phyloP scores from a whole-genome alignment of 37 sponge, comb jelly and placozoan genomes.

The Geodia barretti region DNA sequence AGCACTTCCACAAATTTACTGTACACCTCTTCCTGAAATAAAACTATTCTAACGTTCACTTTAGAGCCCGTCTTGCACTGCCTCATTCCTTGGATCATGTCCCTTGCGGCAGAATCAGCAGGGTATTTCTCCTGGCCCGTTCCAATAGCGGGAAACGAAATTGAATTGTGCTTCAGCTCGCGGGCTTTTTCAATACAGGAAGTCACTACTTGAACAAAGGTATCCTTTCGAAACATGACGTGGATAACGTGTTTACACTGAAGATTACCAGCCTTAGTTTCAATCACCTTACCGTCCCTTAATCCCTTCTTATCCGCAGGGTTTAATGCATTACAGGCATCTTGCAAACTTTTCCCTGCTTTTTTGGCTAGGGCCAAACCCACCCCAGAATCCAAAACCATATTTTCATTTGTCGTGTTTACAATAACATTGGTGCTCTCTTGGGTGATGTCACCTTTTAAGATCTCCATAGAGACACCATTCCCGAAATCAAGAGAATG shows the following conservation, averaged over 20 bases:
- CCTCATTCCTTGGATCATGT: constrained; percentile 37
- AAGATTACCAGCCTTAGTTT: constrained; percentile 45
- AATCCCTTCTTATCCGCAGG: background rate
- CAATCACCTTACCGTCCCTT: constrained; percentile 35
- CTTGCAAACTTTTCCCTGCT: constrained; percentile 47
- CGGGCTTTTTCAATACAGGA: constrained; percentile 43
- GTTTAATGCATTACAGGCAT: constrained; percentile 22
- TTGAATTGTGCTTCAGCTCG: constrained; percentile 14
- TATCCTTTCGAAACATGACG: constrained; percentile 20
- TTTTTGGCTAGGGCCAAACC: constrained; percentile 67
- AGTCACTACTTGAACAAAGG: constrained; percentile 8
- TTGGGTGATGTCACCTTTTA: constrained; percentile 60
- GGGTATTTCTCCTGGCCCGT: constrained; percentile 36
- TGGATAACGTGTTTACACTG: constrained; percentile 55
- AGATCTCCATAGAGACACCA: constrained; percentile 24
- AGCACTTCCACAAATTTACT: constrained; percentile 18
- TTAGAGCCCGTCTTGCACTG: constrained; percentile 12
- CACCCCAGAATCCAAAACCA: constrained; percentile 13
- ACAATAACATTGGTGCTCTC: constrained; percentile 57
- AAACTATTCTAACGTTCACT: constrained; percentile 20
- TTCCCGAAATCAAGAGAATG: too few relatives aligned
- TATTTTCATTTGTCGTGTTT: constrained; percentile 33
- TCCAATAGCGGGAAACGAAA: constrained; percentile 66
- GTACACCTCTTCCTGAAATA: constrained; percentile 16
- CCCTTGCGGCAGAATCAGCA: constrained; percentile 35